Evolutionary conservation across 2,888 invertebrate species (phyloP).

Genomic region (Drosophila testacea): DNA sequence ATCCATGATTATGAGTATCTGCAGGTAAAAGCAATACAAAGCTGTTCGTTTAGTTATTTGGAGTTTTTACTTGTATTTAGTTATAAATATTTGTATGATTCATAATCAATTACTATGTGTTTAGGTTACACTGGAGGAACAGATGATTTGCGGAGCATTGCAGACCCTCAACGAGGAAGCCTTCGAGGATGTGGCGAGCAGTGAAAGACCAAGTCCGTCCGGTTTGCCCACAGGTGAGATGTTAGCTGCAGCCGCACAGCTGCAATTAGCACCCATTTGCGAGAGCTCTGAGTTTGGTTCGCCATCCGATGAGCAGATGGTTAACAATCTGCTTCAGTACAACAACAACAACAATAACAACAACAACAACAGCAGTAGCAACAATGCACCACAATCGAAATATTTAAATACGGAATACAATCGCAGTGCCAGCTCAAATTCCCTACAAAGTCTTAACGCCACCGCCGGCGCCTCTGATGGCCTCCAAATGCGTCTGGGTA

Average conservation of each 20-base stretch:
- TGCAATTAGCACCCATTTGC: constrained; percentile 85
- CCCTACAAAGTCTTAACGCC: constrained; percentile 75
- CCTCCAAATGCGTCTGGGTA: constrained; percentile 59
- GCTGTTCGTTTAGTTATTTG: background rate
- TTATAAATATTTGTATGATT: background rate
- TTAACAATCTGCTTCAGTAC: constrained; percentile 71
- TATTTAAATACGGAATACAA: constrained; percentile 76
- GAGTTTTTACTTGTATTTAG: background rate
- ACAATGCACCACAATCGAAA: constrained; percentile 54
- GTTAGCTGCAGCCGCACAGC: constrained; percentile 84
- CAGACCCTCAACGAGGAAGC: constrained; percentile 97
- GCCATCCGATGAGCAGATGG: constrained; percentile 84
- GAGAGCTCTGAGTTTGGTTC: constrained; percentile 85
- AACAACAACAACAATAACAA: constrained; percentile 68
- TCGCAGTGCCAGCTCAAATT: constrained; percentile 82
- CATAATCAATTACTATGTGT: constrained; percentile 39
- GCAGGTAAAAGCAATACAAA: constrained; percentile 80
- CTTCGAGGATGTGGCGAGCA: constrained; percentile 94
- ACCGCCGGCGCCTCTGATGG: constrained; percentile 36
- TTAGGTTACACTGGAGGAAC: constrained; percentile 96
- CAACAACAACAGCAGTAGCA: constrained; percentile 59
- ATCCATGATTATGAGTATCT: constrained; percentile 85
- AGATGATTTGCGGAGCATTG: constrained; percentile 97
- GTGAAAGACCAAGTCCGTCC: constrained; percentile 87
- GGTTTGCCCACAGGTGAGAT: constrained; percentile 86